These are phyloP conservation scores for Platygyra sinensis DNA, from an alignment of 64 coral and sea anemone species.

Conservation along the genomic window DNA sequence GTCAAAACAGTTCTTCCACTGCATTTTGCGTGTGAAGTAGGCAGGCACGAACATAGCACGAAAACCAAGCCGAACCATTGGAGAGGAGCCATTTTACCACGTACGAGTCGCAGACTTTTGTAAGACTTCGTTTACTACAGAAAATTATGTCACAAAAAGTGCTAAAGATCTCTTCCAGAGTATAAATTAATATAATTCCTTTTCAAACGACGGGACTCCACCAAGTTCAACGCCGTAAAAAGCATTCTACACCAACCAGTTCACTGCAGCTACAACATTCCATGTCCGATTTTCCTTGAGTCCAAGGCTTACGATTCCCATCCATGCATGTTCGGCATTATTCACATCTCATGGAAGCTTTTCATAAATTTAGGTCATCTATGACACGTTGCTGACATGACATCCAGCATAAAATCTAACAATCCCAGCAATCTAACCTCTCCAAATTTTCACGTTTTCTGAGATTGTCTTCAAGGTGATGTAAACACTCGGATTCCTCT, in stretches of 20 bases:
- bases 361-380: neutral
- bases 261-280: neutral
- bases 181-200: neutral
- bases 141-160: neutral
- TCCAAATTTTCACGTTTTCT: neutral
- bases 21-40: constrained; percentile 34
- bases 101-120: neutral
- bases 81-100: neutral
- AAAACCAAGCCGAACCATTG: constrained; percentile 2
- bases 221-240: neutral
- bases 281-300: neutral
- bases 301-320: neutral
- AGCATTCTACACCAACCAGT: neutral
- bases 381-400: neutral
- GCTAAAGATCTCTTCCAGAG: neutral
- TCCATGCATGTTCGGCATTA: constrained; percentile 1
- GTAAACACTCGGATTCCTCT: neutral
- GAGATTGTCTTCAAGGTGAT: neutral
- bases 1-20: constrained; percentile 59
- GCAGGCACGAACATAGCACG: neutral
- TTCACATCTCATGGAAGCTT: neutral
- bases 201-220: neutral
- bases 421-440: neutral
- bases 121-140: neutral
- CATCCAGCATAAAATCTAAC: neutral